Evolutionary conservation across 2,888 invertebrate species (phyloP), one percentile per base, ranked within the genome.

Genomic region (Lydus trimaculatus): DNA sequence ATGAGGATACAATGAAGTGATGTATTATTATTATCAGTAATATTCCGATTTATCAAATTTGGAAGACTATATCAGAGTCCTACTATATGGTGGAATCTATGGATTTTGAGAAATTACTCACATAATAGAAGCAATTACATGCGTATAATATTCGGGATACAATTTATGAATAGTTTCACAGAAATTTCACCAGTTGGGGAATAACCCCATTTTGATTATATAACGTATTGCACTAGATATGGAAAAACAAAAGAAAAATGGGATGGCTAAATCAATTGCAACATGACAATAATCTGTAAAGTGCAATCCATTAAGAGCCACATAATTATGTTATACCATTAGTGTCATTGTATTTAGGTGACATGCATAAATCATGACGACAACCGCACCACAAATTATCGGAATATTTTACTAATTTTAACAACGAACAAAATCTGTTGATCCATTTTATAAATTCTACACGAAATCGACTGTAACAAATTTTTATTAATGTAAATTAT

Each of bases 311-410:
- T 81, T 81, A 81, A 77, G 77, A 69, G 69, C 64, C 69, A 66
- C 65, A 74, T 80, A 80, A 81, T 80, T 79, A 75, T 75, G 79
- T 80, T 80, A 79, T 74, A 67, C 80, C 80, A 80, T 80, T 78
- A 80, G 76, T 78, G 80, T 78, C 79, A 75, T 76, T 78, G 76
- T 75, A 77, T 78, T 76, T 77, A 73, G 73, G 74, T 75, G 77
- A 76, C 77, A 73, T 75, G 76, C 73, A 78, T 78, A 78, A 80
- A 80, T 73, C 70, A 70, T 68, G 67, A 67, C 62, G 64, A 68
- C 66, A 66, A 61, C n/a, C 66, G 66, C 69, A 73, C 73, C 73
- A 69, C 75, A 76, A 75, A 76, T 75, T 75, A 74, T 75, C 74
- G 6, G 75, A 74, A 75, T 75, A 77, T 71, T 71, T 66, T 56